A percentile compares a stretch with the other conserved stretches of the same genome.
phyloP scores from a whole-genome alignment of 2,797 vertebrate genomes.

The Gadopsis marmoratus region DNA sequence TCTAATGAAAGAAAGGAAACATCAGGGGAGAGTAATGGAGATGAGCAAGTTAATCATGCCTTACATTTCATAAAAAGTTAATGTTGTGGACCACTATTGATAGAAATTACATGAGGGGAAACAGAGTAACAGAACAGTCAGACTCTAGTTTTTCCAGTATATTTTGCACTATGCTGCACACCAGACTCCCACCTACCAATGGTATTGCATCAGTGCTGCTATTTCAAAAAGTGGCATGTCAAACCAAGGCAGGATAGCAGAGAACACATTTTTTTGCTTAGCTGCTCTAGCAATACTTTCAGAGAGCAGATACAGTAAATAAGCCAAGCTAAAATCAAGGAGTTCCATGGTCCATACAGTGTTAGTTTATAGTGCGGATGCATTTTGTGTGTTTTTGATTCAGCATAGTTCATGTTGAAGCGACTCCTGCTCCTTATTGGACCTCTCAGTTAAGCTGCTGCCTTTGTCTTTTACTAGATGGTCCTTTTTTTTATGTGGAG shows the following conservation, averaged over 20 bases:
- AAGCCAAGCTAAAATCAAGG: not conserved
- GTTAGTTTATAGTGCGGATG: not conserved
- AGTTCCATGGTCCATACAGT: not conserved
- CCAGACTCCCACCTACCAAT: not conserved
- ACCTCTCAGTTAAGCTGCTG: not conserved
- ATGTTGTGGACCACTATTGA: not conserved
- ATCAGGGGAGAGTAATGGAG: not conserved
- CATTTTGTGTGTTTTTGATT: not conserved
- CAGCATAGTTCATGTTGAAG: not conserved
- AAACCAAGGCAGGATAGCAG: not conserved
- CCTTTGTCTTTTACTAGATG: slow-evolving; percentile 11
- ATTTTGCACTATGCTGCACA: slow-evolving; percentile 11
- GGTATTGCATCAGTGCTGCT: slow-evolving; percentile 31
- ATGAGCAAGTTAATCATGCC: not conserved
- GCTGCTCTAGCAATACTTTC: not conserved
- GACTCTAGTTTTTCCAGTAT: not conserved
- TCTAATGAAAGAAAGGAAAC: not conserved
- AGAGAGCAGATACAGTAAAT: not conserved
- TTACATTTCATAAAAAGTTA: not conserved
- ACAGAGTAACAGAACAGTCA: not conserved
- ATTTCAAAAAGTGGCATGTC: slow-evolving; percentile 13
- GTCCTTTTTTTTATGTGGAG: slow-evolving; percentile 6
- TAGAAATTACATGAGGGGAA: slow-evolving; percentile 3
- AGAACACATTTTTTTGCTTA: not conserved
- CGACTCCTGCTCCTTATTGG: not conserved